Percentiles rank a stretch among this genome's conserved stretches.
Conservation (phyloP, 1,140 invertebrate genomes). For the Rhysida immarginata region DNA sequence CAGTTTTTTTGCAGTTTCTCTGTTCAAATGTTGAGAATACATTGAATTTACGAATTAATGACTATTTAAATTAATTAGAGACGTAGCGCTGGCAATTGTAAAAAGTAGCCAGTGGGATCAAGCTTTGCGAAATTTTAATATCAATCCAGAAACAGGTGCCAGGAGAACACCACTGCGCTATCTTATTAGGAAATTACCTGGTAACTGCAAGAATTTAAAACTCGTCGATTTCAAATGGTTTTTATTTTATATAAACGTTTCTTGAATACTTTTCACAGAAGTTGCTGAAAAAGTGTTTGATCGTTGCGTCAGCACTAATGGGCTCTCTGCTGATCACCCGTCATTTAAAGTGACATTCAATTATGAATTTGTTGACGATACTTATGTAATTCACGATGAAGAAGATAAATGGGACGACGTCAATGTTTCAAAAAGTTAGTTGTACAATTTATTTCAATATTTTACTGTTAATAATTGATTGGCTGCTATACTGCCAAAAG, state of each 20-base stretch:
- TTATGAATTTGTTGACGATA: constrained; percentile 39
- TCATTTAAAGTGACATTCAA: constrained; percentile 31
- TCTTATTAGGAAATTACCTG: constrained; percentile 35
- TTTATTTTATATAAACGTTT: background rate
- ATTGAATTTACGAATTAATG: background rate
- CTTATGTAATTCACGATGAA: constrained; percentile 25
- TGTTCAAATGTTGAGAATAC: background rate
- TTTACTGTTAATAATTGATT: background rate
- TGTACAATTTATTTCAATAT: background rate
- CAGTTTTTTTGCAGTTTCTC: background rate
- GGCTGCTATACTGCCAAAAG: constrained; percentile 11
- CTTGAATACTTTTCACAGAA: constrained; percentile 21
- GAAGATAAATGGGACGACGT: background rate
- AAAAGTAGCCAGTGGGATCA: constrained; percentile 30
- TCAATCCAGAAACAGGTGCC: constrained; percentile 22
- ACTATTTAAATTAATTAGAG: constrained; percentile 18
- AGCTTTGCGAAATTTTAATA: constrained; percentile 28
- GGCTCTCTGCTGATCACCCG: constrained; percentile 25
- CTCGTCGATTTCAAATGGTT: background rate
- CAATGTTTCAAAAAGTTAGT: constrained; percentile 12
- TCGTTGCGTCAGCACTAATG: constrained; percentile 28
- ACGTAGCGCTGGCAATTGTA: constrained; percentile 30
- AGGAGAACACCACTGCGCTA: constrained; percentile 35
- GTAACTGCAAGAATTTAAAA: constrained; percentile 15
- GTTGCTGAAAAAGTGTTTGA: constrained; percentile 35